Evolutionary conservation across 2,888 invertebrate species (phyloP).

Genomic region (Galerucella nymphaeae): DNA sequence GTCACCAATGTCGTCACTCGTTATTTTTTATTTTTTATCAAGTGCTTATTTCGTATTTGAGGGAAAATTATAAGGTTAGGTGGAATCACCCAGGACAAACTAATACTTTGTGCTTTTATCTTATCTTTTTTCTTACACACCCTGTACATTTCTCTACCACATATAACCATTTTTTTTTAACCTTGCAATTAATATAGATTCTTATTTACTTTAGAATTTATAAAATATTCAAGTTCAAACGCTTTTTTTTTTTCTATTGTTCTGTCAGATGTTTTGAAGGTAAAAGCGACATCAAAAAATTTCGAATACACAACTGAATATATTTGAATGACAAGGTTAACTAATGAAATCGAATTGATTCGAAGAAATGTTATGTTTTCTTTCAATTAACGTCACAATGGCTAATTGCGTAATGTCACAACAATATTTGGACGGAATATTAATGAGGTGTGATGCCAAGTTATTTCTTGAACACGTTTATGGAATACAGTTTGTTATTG

Average conservation of each 20-base stretch:
- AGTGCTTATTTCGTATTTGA: too few relatives aligned
- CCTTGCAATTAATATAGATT: not conserved
- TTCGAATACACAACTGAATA: not conserved
- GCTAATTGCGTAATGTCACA: not conserved
- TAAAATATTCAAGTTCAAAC: not conserved
- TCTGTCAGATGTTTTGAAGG: not conserved
- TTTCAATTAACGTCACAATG: slow-evolving; percentile 15
- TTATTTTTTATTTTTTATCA: too few relatives aligned
- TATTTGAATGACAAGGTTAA: slow-evolving; percentile 10
- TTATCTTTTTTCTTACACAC: too few relatives aligned
- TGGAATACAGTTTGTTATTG: too few relatives aligned
- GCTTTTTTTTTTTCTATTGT: not conserved
- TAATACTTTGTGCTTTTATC: too few relatives aligned
- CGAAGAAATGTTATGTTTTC: slow-evolving; percentile 10
- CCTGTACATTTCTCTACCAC: too few relatives aligned
- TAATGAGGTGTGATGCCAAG: not conserved
- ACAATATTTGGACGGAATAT: slow-evolving; percentile 7
- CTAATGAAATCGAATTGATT: slow-evolving; percentile 2
- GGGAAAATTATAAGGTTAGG: too few relatives aligned
- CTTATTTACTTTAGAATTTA: not conserved
- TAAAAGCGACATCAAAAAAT: not conserved
- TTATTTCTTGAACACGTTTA: not conserved
- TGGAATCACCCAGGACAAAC: too few relatives aligned
- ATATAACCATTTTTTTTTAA: not conserved
- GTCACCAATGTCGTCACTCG: too few relatives aligned